A percentile compares a stretch with the other conserved stretches of the same genome.
Evolutionary conservation across 1,140 invertebrate species (phyloP).

Genomic region (Popillia japonica): DNA sequence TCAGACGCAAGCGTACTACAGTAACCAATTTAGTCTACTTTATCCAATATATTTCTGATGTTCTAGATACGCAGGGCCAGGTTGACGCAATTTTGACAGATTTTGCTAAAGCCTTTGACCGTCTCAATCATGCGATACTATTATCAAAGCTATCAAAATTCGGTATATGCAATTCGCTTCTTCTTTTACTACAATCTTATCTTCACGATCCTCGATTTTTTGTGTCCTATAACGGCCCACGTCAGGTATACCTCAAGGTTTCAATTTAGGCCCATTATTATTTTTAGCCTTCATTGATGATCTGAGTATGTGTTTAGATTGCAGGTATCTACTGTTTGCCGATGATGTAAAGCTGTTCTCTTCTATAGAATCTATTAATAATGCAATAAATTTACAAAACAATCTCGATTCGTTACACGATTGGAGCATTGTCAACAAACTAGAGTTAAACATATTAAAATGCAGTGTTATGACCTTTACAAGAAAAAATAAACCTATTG

Average conservation of each 20-base stretch:
- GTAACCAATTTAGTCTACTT: too few species aligned
- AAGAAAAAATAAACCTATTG: not conserved
- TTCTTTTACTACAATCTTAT: not conserved
- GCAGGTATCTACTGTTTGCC: not conserved
- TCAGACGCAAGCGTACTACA: too few species aligned
- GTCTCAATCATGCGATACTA: too few species aligned
- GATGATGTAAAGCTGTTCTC: not conserved
- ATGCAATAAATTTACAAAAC: not conserved
- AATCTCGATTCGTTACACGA: not conserved
- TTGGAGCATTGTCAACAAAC: not conserved
- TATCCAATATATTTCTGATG: too few species aligned
- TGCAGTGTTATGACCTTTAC: not conserved
- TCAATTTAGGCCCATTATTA: not conserved
- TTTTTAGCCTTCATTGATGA: not conserved
- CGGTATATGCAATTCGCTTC: too few species aligned
- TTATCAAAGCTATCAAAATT: too few species aligned
- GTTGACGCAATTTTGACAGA: too few species aligned
- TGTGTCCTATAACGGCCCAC: not conserved
- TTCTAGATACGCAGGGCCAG: too few species aligned
- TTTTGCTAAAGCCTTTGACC: too few species aligned
- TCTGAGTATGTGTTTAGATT: not conserved
- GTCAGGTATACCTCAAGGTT: not conserved
- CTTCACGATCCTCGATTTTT: not conserved
- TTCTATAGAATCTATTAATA: not conserved
- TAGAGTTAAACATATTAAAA: not conserved